Base-by-base conservation (phyloP, 2,797 vertebrate species). In the Xenopus petersii region DNA sequence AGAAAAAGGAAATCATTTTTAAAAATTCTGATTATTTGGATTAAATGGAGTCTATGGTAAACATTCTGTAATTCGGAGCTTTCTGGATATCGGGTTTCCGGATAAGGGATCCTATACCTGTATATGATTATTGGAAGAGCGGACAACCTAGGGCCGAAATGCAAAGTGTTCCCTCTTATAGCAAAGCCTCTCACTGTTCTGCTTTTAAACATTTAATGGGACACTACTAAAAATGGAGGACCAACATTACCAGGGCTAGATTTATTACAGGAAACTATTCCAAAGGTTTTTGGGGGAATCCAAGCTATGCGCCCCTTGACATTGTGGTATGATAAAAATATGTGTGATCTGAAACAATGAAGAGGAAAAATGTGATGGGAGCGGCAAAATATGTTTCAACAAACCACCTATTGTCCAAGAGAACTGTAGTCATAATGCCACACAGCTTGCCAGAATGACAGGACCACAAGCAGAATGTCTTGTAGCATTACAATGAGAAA, bases 281-380 rank as follows among this genome's bases (percentile, higher is more conserved):
- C 33, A 69, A 58, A 58, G n/a, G 24, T 59, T 33, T 30, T 46
- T 36, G 33, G 15, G 42, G 16, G 47, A 76, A 66, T 66, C 16
- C 42, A n/a, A 70, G 54, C 17, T 64, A 58, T 64, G 67, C 46
- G 71, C 16, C 49, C 70, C 54, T 48, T 73, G 60, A 75, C 67
- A 65, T 69, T 47, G 68, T 60, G 67, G 49, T 55, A 70, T 6
- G 58, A 68, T 24, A 26, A 26, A 61, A 54, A 67, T 62, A 54
- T 74, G 49, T 62, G 12, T 5, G 5, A 58, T 59, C 10, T 58
- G 33, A 69, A 69, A 69, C 67, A 69, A 69, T 42, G 33, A 69
- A 51, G 49, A 5, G 10, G 11, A 47, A 63, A 47, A 17, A 42
- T n/a, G 10, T 11, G 26, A 12, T 59, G 36, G 17, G 54, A 58